Evolutionary conservation across 2,888 invertebrate genomes (phyloP), one percentile per base, ranked within the genome.

Genomic region (Xanthorhoe spadicearia): DNA sequence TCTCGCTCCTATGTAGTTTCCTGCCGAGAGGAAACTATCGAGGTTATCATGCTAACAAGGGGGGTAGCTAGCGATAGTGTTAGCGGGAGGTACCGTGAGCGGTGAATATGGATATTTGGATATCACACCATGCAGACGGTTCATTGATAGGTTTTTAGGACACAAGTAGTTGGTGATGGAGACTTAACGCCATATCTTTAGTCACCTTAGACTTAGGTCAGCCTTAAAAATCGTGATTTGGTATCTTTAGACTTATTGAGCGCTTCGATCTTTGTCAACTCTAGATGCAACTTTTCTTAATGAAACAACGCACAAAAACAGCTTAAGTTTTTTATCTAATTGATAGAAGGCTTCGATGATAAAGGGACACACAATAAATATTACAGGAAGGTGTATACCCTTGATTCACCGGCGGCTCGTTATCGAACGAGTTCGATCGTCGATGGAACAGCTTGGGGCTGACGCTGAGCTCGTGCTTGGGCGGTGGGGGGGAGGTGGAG

Each of bases 1-100:
- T 96, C 93, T 96, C 95, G 71, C 96, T 96, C 55, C 96, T 95
- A 82, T 95, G 96, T 82, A 96, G 94, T 93, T 93, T 93, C 92
- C 93, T 93, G 85, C 69, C 79, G 72, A 80, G 75, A 88, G 91
- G 90, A 93, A 92, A 89, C 90, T 84, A 92, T 93, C 88, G 89
- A 92, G 90, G 90, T 93, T 84, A 92, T 89, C 90, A 73, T 84
- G 90, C 78, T 85, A 79, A 73, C 69, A 71, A 54, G 77, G 46
- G 64, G 61, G 71, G 72, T 70, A 71, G 82, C 87, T 87, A 88
- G 88, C 88, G 70, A 62, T 85, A 84, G 77, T 72, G 82, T 86
- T 85, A 87, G 86, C 78, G 77, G 83, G 84, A 17, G 48, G 54
- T 72, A 83, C 66, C 68, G 81, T 84, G 43, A 81, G 38, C 50